Conservation (phyloP, 53 echinoderm and acorn worm genomes). For the Actinopyga echinites region DNA sequence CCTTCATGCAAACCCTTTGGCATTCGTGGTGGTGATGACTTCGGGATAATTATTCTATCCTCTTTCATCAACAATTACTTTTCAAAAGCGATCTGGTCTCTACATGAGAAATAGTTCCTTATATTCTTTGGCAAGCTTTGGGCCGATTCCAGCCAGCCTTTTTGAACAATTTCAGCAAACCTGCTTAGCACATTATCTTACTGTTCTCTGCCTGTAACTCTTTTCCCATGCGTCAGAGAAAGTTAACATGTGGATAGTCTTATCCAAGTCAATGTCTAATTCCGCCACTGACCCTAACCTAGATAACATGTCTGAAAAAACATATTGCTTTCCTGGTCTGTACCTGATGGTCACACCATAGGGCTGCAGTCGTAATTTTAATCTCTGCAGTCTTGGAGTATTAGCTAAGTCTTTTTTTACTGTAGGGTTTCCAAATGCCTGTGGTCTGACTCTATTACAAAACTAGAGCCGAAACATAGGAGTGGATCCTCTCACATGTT, state of each 20-base stretch:
- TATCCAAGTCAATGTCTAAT: constrained; percentile 15
- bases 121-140: neutral
- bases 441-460: neutral
- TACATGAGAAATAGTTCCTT: constrained; percentile 28
- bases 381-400: constrained; percentile 13
- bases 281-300: constrained; percentile 7
- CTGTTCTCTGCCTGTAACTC: constrained; percentile 18
- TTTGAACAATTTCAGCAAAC: constrained; percentile 1
- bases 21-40: neutral
- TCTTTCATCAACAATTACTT: constrained; percentile 16
- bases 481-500: neutral
- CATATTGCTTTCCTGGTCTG: neutral
- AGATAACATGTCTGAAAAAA: constrained; percentile 17
- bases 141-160: constrained; percentile 20
- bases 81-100: neutral
- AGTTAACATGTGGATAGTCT: constrained; percentile 18
- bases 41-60: constrained; percentile 1
- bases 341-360: constrained; percentile 17
- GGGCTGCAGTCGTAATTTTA: constrained; percentile 1
- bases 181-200: neutral
- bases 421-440: neutral
- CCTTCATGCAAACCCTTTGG: neutral
- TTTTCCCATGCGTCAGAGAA: constrained; percentile 28
- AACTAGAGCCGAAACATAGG: neutral
- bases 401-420: neutral